A percentile compares a stretch with the other conserved stretches of the same genome.
These are phyloP conservation scores for Busseola fusca DNA, from an alignment of 2,888 invertebrate genomes.

Conservation along the genomic window DNA sequence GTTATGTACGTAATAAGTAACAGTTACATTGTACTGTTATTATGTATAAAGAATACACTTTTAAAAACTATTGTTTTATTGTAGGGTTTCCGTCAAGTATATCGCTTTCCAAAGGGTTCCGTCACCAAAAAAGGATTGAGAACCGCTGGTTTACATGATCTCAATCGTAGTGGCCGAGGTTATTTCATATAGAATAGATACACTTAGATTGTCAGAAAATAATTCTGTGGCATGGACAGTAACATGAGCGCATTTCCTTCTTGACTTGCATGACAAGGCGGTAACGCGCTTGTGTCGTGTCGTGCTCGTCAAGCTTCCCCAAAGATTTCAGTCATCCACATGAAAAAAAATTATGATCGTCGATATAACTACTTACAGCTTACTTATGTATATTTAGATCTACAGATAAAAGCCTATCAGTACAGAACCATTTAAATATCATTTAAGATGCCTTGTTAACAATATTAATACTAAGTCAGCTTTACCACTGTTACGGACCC, in stretches of 20 bases:
- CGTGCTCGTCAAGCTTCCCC: neutral
- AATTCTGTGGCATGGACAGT: neutral
- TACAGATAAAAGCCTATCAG: neutral
- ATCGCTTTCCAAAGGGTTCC: too few species aligned
- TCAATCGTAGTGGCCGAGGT: neutral
- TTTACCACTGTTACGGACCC: neutral
- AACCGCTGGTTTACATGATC: too few species aligned
- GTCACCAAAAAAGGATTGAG: too few species aligned
- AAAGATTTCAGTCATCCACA: too few species aligned
- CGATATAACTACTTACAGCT: neutral
- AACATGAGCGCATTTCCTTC: neutral
- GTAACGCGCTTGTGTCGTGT: neutral
- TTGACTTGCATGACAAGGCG: neutral
- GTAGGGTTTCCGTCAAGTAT: too few species aligned
- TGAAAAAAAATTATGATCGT: neutral
- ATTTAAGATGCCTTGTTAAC: neutral
- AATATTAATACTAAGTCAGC: neutral
- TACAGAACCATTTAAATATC: neutral
- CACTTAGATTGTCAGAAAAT: neutral
- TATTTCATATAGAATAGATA: neutral
- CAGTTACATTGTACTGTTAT: too few species aligned
- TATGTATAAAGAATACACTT: too few species aligned
- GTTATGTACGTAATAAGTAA: too few species aligned
- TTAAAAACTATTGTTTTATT: too few species aligned
- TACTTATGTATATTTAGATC: neutral